Evolutionary conservation across 2,113 vertebrate genomes (phyloP).

Genomic region (Ptyas mucosa): DNA sequence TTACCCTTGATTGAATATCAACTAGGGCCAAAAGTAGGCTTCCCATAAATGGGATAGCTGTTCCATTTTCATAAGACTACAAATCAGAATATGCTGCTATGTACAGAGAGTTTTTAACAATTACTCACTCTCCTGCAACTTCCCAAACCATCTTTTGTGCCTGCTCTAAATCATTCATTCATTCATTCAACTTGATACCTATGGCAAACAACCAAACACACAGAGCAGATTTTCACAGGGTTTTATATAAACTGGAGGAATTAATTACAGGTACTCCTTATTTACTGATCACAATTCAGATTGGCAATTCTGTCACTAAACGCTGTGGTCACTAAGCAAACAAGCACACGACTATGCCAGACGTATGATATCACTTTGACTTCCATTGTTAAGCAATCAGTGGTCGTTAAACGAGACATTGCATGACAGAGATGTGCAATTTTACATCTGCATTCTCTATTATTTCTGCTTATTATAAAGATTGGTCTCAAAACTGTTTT

Average conservation of each 20-base stretch:
- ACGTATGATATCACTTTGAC: background rate
- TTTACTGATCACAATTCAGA: background rate
- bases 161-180: background rate
- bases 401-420: background rate
- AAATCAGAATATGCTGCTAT: background rate
- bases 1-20: background rate
- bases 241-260: background rate
- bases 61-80: background rate
- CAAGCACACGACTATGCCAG: background rate
- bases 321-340: background rate
- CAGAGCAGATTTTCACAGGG: background rate
- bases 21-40: background rate
- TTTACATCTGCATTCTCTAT: background rate
- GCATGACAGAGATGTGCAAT: background rate
- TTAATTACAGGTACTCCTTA: background rate
- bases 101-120: background rate
- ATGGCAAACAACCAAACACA: background rate
- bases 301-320: background rate
- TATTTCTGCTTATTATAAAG: background rate
- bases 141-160: background rate
- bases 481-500: background rate
- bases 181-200: background rate
- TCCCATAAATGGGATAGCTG: background rate
- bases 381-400: background rate
- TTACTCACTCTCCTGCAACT: background rate